Conservation (phyloP, 2,888 invertebrate species). For the Napeogenes inachia region DNA sequence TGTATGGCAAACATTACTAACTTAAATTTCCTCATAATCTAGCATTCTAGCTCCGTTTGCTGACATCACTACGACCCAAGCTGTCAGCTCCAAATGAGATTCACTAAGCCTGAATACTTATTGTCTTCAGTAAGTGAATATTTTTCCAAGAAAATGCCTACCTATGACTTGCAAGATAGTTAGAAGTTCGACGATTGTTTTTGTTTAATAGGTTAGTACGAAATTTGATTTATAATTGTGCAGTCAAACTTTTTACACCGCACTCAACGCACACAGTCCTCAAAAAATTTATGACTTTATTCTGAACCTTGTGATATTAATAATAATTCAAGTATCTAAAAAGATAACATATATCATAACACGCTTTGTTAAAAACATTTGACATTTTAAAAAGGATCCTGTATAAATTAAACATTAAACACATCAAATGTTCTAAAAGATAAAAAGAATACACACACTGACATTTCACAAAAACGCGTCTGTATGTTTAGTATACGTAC, state of each 20-base stretch:
- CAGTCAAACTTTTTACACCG: neutral
- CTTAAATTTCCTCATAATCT: constrained; percentile 21
- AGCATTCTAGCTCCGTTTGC: constrained; percentile 18
- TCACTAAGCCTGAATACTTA: constrained; percentile 12
- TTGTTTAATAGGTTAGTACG: neutral
- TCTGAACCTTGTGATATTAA: too few relatives aligned
- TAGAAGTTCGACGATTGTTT: neutral
- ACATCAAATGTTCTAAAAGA: constrained; percentile 8
- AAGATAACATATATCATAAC: neutral
- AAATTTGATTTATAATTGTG: neutral
- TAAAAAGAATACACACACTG: constrained; percentile 9
- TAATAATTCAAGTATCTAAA: too few relatives aligned
- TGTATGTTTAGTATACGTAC: neutral
- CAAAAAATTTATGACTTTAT: too few relatives aligned
- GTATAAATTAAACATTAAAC: constrained; percentile 1
- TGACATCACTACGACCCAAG: constrained; percentile 23
- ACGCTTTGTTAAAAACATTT: neutral
- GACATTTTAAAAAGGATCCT: neutral
- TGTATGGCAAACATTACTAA: constrained; percentile 22
- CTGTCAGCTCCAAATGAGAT: constrained; percentile 26
- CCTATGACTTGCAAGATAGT: neutral
- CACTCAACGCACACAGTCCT: too few relatives aligned
- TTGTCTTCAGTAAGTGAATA: constrained; percentile 15
- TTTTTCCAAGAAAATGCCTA: constrained; percentile 3
- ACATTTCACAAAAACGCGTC: constrained; percentile 13